Percentiles rank a stretch among this genome's conserved stretches.
Evolutionary conservation across 64 coral and sea anemone genomes (phyloP).

Genomic region (Astreopora myriophthalma): DNA sequence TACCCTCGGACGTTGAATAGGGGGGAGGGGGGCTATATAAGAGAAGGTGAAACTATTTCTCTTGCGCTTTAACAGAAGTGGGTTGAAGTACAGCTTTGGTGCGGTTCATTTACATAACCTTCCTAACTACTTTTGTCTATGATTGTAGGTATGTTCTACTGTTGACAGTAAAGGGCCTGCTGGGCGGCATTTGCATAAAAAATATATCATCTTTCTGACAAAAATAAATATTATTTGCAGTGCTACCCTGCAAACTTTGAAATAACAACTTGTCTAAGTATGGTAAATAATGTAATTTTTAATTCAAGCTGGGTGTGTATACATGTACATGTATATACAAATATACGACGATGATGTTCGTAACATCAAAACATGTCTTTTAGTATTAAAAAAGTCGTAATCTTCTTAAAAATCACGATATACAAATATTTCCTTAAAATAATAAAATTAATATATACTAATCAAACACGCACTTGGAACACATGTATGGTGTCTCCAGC

Average conservation of each 20-base stretch:
- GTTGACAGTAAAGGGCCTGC: not conserved
- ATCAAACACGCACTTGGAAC: conserved; percentile 24
- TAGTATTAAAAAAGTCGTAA: too few species aligned
- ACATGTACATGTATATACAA: too few species aligned
- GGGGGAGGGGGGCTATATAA: too few species aligned
- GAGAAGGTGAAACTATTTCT: not conserved
- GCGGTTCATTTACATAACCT: too few species aligned
- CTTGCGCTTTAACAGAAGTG: too few species aligned
- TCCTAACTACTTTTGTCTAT: too few species aligned
- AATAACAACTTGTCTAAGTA: not conserved
- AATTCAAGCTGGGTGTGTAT: too few species aligned
- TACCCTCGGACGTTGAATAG: too few species aligned
- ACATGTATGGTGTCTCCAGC: conserved; percentile 25
- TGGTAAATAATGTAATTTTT: not conserved
- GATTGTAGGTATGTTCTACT: not conserved
- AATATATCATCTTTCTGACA: not conserved
- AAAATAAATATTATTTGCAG: not conserved
- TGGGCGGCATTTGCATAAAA: not conserved
- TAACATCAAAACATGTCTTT: too few species aligned
- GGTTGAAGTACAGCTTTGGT: too few species aligned
- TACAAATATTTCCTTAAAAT: not conserved
- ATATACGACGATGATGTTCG: too few species aligned
- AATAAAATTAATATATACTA: not conserved
- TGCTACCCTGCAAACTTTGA: not conserved
- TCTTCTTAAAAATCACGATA: too few species aligned